Conservation (phyloP, 2,113 vertebrate genomes). For the Ictalurus furcatus region DNA sequence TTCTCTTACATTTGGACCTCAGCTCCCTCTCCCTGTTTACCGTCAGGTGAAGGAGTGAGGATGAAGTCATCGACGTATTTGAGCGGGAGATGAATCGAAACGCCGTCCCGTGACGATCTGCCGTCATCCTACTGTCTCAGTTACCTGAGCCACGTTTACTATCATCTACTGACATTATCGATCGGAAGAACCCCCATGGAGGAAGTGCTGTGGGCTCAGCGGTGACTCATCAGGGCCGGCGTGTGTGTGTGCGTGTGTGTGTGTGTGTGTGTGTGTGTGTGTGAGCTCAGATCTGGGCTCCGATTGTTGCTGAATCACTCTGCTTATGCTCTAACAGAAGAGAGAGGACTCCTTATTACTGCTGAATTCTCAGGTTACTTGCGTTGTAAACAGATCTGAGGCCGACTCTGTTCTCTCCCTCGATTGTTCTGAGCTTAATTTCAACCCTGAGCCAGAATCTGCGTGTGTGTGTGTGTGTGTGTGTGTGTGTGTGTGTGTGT, state of each 20-base stretch:
- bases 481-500: not conserved
- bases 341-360: conserved; percentile 12
- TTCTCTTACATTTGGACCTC: not conserved
- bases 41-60: not conserved
- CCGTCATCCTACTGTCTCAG: not conserved
- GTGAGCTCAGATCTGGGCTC: conserved; percentile 32
- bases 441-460: conserved; percentile 27
- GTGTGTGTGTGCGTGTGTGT: not conserved
- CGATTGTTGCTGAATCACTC: conserved; percentile 26
- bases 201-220: not conserved
- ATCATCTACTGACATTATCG: not conserved
- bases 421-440: not conserved
- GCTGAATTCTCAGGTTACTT: not conserved
- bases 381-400: conserved; percentile 12
- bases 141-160: not conserved
- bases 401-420: not conserved
- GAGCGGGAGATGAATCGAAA: not conserved
- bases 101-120: not conserved
- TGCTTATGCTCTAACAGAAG: not conserved
- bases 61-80: not conserved
- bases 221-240: conserved; percentile 4
- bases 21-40: not conserved
- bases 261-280: not conserved
- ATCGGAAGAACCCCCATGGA: conserved; percentile 10
- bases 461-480: not conserved